phyloP scores from a whole-genome alignment of 2,888 invertebrate species.

The Epistrophe grossulariae region DNA sequence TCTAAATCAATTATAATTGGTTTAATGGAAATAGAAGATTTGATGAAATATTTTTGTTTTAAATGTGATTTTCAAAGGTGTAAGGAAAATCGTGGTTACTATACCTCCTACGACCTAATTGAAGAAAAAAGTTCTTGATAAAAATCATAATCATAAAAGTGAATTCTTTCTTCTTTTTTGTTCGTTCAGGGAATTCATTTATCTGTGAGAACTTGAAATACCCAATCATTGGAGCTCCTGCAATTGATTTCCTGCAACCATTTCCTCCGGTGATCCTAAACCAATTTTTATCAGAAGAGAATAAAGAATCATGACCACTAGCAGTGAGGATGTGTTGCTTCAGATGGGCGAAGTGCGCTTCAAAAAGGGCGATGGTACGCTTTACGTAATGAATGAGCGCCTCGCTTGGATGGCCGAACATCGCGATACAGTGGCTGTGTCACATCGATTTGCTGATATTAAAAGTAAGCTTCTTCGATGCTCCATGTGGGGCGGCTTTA shows the following conservation, averaged over 20 bases:
- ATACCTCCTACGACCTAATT: conserved; percentile 1
- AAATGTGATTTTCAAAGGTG: not conserved
- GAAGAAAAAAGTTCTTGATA: conserved; percentile 19
- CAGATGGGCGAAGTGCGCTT: conserved; percentile 96
- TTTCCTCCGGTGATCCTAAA: not conserved
- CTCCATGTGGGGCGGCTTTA: not conserved
- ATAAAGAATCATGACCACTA: conserved; percentile 88
- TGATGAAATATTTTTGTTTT: not conserved
- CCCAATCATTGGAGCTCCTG: conserved; percentile 8
- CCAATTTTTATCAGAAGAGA: not conserved
- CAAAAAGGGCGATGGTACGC: conserved; percentile 97
- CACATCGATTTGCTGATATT: conserved; percentile 97
- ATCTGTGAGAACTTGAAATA: not conserved
- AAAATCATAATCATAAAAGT: not conserved
- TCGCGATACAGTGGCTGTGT: conserved; percentile 95
- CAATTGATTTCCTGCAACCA: not conserved
- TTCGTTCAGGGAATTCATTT: conserved; percentile 44
- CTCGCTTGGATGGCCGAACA: conserved; percentile 98
- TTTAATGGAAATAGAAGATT: conserved; percentile 18
- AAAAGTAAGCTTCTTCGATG: conserved; percentile 88
- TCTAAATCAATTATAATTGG: not conserved
- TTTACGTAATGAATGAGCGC: conserved; percentile 97
- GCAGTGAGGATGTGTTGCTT: conserved; percentile 97
- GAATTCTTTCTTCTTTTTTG: not conserved
- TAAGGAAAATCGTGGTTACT: conserved; percentile 17